Conservation (phyloP, 2,113 vertebrate species). For the Cercocebus atys region DNA sequence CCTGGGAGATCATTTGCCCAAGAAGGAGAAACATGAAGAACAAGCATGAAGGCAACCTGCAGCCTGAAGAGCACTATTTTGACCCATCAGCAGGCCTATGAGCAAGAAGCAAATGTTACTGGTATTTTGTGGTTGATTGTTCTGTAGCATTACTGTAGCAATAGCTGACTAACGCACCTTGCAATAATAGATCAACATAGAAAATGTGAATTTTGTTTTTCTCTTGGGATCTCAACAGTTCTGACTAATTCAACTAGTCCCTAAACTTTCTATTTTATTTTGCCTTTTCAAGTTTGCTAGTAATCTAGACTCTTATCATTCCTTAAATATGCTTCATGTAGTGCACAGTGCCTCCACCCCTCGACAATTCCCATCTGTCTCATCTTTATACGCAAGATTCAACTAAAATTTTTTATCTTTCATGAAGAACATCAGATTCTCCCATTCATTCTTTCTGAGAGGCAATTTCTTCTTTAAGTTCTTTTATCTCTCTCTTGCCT, state of each 20-base stretch:
- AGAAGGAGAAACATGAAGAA: neutral
- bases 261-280: neutral
- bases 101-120: neutral
- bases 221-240: neutral
- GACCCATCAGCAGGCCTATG: neutral
- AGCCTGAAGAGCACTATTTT: neutral
- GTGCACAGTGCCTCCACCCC: fast-evolving
- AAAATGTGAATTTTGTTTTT: neutral
- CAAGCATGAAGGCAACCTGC: neutral
- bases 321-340: neutral
- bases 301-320: neutral
- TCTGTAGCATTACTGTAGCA: neutral
- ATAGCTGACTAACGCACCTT: neutral
- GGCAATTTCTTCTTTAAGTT: neutral
- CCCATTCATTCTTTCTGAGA: neutral
- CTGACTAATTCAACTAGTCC: neutral
- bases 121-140: neutral
- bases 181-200: neutral
- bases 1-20: neutral
- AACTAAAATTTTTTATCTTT: neutral
- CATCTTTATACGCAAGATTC: neutral
- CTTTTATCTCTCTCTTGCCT: neutral
- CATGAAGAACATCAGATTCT: neutral
- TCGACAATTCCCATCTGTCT: neutral
- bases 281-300: neutral